Evolutionary conservation across 2,888 invertebrate genomes (phyloP), one percentile per base, ranked within the genome.

Genomic region (Acanthacorydalis orientalis): DNA sequence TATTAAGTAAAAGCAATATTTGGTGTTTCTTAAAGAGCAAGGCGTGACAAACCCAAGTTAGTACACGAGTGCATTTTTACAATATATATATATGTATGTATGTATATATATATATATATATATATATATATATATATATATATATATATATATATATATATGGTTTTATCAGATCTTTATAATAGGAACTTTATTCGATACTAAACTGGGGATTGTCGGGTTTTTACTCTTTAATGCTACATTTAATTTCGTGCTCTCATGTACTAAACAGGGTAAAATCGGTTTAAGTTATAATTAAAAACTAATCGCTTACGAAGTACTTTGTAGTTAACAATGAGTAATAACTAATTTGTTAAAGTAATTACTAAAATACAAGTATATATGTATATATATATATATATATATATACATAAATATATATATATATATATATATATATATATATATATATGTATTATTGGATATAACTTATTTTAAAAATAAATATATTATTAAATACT

Each of bases 11-110:
- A 23, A 23, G 23, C 23, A 23, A 6, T 23, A 6, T 23, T 23
- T 23, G 23, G 23, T 23, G 23, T 23, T 23, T 23, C 23, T 23
- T n/a, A 43, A 43, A 43, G 34, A 43, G 23, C 44, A 51, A 51
- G 52, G 53, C 52, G 55, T 52, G 56, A 54, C 55, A 57, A 57
- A 57, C 57, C 57, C 57, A 57, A 56, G 54, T 55, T 54, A 53
- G 52, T 54, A 37, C 37, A 37, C n/a, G 37, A 37, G 37, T 37
- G 37, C 37, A 37, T 37, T 12, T 12, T 12, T 9, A 9, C 37
- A 37, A 12, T 9, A 23, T 6, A 4, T 23, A 4, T 23, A 23
- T 23, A 23, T 23, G 6, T 23, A 23, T 23, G 6, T 23, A 23
- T 23, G 6, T 23, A 23, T 23, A 23, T 23, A 23, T 23, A 23